Evolutionary conservation across 2,113 vertebrate species (phyloP).

Genomic region (Solea solea): DNA sequence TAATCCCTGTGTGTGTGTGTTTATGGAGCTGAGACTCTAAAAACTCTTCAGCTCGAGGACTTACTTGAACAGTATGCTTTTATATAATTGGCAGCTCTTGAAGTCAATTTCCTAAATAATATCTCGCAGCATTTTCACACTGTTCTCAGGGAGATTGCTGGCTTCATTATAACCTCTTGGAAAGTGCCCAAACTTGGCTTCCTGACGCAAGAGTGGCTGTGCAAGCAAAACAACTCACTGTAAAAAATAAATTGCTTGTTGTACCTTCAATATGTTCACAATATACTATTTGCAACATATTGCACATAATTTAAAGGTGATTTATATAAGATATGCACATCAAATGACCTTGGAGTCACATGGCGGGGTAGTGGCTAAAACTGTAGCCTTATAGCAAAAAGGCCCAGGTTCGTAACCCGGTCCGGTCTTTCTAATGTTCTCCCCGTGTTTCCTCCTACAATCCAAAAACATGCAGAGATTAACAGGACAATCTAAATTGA

Average conservation of each 20-base stretch:
- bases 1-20: slow-evolving; percentile 6
- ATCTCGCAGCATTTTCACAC: slow-evolving; percentile 45
- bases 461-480: no score
- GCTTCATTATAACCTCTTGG: slow-evolving; percentile 67
- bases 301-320: no score
- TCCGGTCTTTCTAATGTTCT: no score
- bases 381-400: no score
- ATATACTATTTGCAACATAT: no score
- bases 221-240: slow-evolving; percentile 34
- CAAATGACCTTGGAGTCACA: no score
- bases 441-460: no score
- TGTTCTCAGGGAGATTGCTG: slow-evolving; percentile 45
- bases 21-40: slow-evolving; percentile 42
- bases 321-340: no score
- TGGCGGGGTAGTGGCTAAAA: no score
- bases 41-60: slow-evolving; percentile 45
- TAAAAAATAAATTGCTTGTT: slow-evolving; percentile 18
- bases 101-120: slow-evolving; percentile 68
- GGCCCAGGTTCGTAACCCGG: no score
- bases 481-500: no score
- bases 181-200: slow-evolving; percentile 53
- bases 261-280: no score
- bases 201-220: slow-evolving; percentile 45
- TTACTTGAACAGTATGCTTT: slow-evolving; percentile 59
- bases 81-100: slow-evolving; percentile 67